Percentiles rank a stretch among this genome's conserved stretches.
phyloP scores from a whole-genome alignment of 2,113 vertebrate species.

The Pygoscelis antarcticus region DNA sequence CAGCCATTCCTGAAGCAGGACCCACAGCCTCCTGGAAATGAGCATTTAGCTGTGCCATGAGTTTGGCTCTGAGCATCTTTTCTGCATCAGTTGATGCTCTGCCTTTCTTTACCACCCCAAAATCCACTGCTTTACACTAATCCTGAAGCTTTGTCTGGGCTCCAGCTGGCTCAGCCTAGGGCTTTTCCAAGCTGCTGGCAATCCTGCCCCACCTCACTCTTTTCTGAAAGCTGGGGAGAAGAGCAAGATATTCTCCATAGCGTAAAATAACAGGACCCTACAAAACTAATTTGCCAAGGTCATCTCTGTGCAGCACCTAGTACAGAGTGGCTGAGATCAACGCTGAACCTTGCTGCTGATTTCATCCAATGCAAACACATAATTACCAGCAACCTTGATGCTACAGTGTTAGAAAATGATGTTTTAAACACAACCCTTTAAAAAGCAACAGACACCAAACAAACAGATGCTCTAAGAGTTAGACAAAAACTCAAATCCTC shows the following conservation, averaged over 20 bases:
- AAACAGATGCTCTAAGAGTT: background rate
- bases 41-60: background rate
- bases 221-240: background rate
- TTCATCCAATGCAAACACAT: background rate
- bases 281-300: background rate
- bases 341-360: background rate
- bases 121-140: background rate
- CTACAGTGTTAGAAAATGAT: background rate
- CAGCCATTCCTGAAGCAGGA: background rate
- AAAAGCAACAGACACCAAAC: background rate
- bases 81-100: background rate
- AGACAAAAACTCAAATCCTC: constrained; percentile 38
- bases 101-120: background rate
- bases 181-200: background rate
- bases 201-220: background rate
- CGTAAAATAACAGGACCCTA: background rate
- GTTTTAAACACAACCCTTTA: background rate
- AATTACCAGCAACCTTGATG: background rate
- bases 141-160: background rate
- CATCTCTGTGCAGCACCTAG: background rate
- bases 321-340: background rate
- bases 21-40: background rate
- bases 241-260: background rate
- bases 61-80: background rate
- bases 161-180: background rate